A percentile compares a stretch with the other conserved stretches of the same genome.
Evolutionary conservation across 1,140 invertebrate species (phyloP).

Genomic region (Drosophila aff.): DNA sequence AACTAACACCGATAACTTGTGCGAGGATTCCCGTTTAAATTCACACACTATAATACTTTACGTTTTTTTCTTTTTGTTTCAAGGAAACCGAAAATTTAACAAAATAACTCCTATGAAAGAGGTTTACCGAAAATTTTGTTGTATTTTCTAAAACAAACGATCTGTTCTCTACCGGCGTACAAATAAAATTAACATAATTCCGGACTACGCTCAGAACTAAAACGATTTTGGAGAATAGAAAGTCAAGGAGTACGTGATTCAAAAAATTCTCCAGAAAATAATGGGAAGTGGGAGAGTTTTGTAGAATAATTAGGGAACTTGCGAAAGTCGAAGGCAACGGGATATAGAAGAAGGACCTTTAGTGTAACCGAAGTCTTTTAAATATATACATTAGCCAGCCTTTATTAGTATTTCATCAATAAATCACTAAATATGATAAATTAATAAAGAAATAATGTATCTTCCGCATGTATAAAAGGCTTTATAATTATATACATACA

Average conservation of each 20-base stretch:
- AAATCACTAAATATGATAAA: too few relatives aligned
- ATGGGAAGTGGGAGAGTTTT: background rate
- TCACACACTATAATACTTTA: background rate
- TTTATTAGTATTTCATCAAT: too few relatives aligned
- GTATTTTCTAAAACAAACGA: slow-evolving; percentile 23
- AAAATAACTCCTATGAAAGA: background rate
- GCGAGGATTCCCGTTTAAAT: background rate
- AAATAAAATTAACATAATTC: slow-evolving; percentile 26
- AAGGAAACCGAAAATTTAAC: slow-evolving; percentile 3
- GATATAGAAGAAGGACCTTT: too few relatives aligned
- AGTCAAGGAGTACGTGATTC: slow-evolving; percentile 15
- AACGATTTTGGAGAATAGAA: too few relatives aligned
- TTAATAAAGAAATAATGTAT: too few relatives aligned
- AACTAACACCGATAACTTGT: slow-evolving; percentile 12
- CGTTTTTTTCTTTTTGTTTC: background rate
- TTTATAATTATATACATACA: too few relatives aligned
- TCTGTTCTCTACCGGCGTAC: slow-evolving; percentile 39
- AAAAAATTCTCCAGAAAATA: background rate
- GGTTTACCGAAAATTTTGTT: slow-evolving; percentile 22
- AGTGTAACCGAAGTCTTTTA: too few relatives aligned
- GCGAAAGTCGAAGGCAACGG: too few relatives aligned
- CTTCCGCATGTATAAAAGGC: too few relatives aligned
- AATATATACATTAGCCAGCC: too few relatives aligned
- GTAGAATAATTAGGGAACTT: background rate
- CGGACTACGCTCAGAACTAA: background rate